These are phyloP conservation scores for Mesaphorura yosii DNA, from an alignment of 1,140 invertebrate genomes.

Conservation along the genomic window DNA sequence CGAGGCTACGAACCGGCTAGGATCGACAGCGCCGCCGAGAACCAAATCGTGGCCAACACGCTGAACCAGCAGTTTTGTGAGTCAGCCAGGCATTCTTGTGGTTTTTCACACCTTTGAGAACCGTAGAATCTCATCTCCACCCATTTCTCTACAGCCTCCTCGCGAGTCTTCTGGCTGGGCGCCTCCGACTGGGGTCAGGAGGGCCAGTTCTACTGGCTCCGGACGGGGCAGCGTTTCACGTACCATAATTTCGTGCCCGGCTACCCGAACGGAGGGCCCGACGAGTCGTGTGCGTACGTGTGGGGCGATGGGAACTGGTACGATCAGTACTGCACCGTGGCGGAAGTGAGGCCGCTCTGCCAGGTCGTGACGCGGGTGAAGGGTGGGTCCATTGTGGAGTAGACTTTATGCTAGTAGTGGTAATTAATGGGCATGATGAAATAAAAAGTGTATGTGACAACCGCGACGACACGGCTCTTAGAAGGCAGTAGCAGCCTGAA, in stretches of 20 bases:
- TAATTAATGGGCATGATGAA: too few species aligned
- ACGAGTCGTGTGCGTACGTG: slow-evolving; percentile 11
- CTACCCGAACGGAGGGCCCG: slow-evolving; percentile 7
- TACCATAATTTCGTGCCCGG: slow-evolving; percentile 7
- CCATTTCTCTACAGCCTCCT: slow-evolving; percentile 3
- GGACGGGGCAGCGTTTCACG: slow-evolving; percentile 1
- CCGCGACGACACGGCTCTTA: too few species aligned
- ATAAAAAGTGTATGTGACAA: too few species aligned
- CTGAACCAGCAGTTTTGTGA: neutral
- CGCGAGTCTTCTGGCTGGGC: slow-evolving; percentile 10
- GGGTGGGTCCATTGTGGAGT: too few species aligned
- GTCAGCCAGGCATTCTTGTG: too few species aligned
- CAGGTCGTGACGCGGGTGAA: slow-evolving; percentile 2
- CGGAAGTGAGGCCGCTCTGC: slow-evolving; percentile 9
- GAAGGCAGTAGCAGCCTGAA: too few species aligned
- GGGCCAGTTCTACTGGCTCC: slow-evolving; percentile 11
- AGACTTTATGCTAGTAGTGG: too few species aligned
- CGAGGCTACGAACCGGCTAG: slow-evolving; percentile 1
- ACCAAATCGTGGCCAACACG: neutral
- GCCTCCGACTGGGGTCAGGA: slow-evolving; percentile 13
- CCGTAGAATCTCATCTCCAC: too few species aligned
- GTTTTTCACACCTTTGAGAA: too few species aligned
- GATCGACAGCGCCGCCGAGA: slow-evolving; percentile 3
- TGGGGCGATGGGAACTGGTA: slow-evolving; percentile 11
- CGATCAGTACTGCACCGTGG: slow-evolving; percentile 7